Conservation (phyloP, 2,113 vertebrate genomes). For the Casuarius casuarius region DNA sequence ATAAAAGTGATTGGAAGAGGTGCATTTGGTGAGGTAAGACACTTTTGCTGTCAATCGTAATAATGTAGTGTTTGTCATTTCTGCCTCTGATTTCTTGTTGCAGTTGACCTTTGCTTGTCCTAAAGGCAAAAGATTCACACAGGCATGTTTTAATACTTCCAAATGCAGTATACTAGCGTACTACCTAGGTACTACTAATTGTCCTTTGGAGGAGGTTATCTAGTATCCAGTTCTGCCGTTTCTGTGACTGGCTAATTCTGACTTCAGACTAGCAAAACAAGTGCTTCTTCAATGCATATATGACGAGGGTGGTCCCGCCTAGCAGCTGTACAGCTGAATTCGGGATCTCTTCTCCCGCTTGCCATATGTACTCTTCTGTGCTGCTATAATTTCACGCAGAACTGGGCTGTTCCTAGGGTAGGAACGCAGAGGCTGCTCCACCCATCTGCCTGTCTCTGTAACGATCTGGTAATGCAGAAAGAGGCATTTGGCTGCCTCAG, state of each 20-base stretch:
- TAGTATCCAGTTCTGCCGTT: neutral
- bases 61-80: accelerated
- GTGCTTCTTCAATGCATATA: neutral
- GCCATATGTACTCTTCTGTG: constrained; percentile 4
- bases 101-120: neutral
- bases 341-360: constrained; percentile 35
- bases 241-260: neutral
- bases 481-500: constrained; percentile 64
- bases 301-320: neutral
- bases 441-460: constrained; percentile 67
- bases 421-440: constrained; percentile 7
- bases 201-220: neutral
- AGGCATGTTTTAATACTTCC: neutral
- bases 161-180: neutral
- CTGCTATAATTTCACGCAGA: constrained; percentile 47
- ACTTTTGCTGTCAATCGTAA: neutral
- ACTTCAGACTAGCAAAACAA: neutral
- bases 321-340: constrained; percentile 51
- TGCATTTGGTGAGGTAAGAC: constrained; percentile 85
- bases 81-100: neutral
- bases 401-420: neutral
- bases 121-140: neutral
- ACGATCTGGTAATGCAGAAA: constrained; percentile 64
- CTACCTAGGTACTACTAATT: neutral
- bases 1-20: constrained; percentile 88